Evolutionary conservation across 2,113 vertebrate genomes (phyloP), one percentile per base, ranked within the genome.

Genomic region (Andinoacara biseriatus): DNA sequence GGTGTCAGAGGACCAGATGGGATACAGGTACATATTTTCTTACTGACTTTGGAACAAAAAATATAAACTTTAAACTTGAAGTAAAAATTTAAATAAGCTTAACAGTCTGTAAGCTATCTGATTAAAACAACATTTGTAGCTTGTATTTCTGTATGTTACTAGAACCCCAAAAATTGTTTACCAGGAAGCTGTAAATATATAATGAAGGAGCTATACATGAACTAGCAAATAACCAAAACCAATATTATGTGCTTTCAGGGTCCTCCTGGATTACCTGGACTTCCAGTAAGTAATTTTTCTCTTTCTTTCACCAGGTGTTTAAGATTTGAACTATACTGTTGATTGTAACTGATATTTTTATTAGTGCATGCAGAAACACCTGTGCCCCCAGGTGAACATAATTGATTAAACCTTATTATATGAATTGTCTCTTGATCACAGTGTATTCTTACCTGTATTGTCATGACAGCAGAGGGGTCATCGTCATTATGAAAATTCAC

Each of bases 1-100:
- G 96, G 96, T 13, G 81, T 92, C 13, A 92, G 92, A 17, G 97
- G 97, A 87, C 90, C 95, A 0, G 76, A 93, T 7, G 96, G 97
- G 80, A 86, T 60, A 38, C 97, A 96, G 97, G 98, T 99, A 89
- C 31, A 86, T 86, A 9, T 29, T 26, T 58, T 35, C 14, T 13
- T 60, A 49, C 5, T 0, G n/a, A 69, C 17, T 11, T 13, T 2
- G 7, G 81, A 80, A 35, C 31, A 63, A 14, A n/a, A 29, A 31
- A 22, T 58, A 20, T 33, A 3, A 49, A 13, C 26, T 10, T 31
- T 49, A 29, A 69, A 29, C 49, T 52, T 10, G 29, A 40, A 20
- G 24, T 29, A 52, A 31, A 72, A n/a, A 8, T n/a, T 31, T 20
- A 49, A 72, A 22, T 22, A 22, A 74, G 43, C 46, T 72, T 72